Percentiles rank a stretch among this genome's conserved stretches.
These are phyloP conservation scores for Neosilurus mollespiculum DNA, from an alignment of 2,797 vertebrate genomes.

Conservation along the genomic window DNA sequence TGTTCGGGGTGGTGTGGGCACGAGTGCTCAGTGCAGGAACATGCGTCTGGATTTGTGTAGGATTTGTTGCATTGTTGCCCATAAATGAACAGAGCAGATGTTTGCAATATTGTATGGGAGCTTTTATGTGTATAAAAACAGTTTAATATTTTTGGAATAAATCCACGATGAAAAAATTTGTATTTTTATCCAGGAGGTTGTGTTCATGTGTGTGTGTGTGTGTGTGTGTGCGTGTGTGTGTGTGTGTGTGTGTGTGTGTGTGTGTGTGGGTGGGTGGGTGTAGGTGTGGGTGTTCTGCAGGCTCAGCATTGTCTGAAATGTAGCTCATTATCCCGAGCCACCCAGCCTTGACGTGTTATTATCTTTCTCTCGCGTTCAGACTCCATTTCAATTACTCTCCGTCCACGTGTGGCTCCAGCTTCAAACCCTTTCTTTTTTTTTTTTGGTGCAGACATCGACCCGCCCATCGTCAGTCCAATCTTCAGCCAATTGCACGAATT, in stretches of 20 bases:
- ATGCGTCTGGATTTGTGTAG: slow-evolving; percentile 48
- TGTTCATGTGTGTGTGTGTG: slow-evolving; percentile 8
- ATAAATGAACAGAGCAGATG: slow-evolving; percentile 33
- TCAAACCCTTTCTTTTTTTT: slow-evolving; percentile 7
- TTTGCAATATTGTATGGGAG: not conserved
- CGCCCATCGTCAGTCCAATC: slow-evolving; percentile 58
- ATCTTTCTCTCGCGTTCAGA: slow-evolving; percentile 77
- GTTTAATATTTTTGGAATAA: not conserved
- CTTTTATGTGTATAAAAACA: slow-evolving; percentile 39
- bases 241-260: slow-evolving; percentile 62
- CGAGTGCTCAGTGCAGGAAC: slow-evolving; percentile 37
- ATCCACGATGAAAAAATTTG: not conserved
- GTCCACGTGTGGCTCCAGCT: slow-evolving; percentile 68
- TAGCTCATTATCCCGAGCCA: slow-evolving; percentile 77
- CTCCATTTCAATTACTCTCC: slow-evolving; percentile 83
- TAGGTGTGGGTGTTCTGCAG: slow-evolving; percentile 70
- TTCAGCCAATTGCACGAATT: slow-evolving; percentile 45
- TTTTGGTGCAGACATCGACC: slow-evolving; percentile 48
- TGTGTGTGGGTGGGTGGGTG: slow-evolving; percentile 62
- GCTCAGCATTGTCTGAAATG: slow-evolving; percentile 75
- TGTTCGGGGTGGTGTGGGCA: slow-evolving; percentile 4
- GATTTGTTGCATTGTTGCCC: slow-evolving; percentile 35
- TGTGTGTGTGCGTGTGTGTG: slow-evolving; percentile 61
- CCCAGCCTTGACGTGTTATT: slow-evolving; percentile 78
- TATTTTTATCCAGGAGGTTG: slow-evolving; percentile 20